Percentiles rank a stretch among this genome's conserved stretches.
Conservation (phyloP, 64 coral and sea anemone genomes). For the Porites lutea region DNA sequence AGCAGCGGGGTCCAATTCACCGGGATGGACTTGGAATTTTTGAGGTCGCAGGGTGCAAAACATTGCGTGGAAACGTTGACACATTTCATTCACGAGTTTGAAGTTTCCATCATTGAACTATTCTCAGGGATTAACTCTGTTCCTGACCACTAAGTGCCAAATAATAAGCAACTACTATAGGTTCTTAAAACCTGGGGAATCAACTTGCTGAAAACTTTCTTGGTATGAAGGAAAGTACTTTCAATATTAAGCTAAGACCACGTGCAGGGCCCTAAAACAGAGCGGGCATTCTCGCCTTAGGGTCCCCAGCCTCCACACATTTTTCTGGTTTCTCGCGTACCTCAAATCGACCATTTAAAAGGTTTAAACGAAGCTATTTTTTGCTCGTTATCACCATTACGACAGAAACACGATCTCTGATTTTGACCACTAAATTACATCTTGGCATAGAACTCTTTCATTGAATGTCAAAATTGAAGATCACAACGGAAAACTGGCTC, state of each 20-base stretch:
- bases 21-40: not conserved
- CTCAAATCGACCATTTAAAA: constrained; percentile 3
- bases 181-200: too few species aligned
- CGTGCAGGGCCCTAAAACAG: too few species aligned
- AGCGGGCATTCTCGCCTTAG: too few species aligned
- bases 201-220: too few species aligned
- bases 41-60: not conserved
- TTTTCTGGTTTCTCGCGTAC: too few species aligned
- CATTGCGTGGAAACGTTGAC: constrained; percentile 1
- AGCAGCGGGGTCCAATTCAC: constrained; percentile 39
- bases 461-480: not conserved
- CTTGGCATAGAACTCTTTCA: not conserved
- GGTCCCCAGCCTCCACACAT: too few species aligned
- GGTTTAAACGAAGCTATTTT: not conserved
- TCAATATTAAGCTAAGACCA: too few species aligned
- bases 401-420: not conserved
- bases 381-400: constrained; percentile 41
- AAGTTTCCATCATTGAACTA: not conserved
- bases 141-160: not conserved
- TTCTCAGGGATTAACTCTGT: not conserved
- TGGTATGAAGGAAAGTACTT: too few species aligned
- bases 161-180: too few species aligned
- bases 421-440: not conserved
- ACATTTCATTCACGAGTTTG: constrained; percentile 20
- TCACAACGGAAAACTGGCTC: too few species aligned